Percentiles rank a stretch among this genome's conserved stretches.
Conservation (phyloP, 2,888 invertebrate species). For the Eudemis profundana region DNA sequence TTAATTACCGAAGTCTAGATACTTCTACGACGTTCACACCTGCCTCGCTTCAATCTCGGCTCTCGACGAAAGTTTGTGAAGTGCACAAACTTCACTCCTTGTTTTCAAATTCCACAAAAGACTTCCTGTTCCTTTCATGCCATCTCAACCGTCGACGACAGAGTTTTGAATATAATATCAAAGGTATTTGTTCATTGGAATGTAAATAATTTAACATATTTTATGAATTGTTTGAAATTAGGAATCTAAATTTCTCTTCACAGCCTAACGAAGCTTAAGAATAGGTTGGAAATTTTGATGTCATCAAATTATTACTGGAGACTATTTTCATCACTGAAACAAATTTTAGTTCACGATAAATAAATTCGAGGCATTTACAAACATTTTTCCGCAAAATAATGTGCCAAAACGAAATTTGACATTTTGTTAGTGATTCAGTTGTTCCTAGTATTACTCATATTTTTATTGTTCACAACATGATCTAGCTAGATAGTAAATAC, state of each 20-base stretch:
- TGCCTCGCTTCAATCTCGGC: background rate
- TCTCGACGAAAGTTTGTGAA: conserved; percentile 9
- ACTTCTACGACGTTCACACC: background rate
- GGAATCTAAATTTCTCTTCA: conserved; percentile 18
- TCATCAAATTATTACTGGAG: conserved; percentile 2
- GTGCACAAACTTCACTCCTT: conserved; percentile 18
- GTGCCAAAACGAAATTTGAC: too few relatives aligned
- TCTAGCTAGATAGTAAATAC: too few relatives aligned
- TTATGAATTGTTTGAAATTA: conserved; percentile 34
- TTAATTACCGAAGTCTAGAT: background rate
- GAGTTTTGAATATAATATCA: conserved; percentile 25
- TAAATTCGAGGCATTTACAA: too few relatives aligned
- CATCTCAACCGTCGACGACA: conserved; percentile 16
- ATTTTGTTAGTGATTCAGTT: too few relatives aligned
- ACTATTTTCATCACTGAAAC: background rate
- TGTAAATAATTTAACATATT: conserved; percentile 39
- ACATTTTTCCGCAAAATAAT: too few relatives aligned
- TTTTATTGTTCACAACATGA: too few relatives aligned
- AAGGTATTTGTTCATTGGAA: conserved; percentile 36
- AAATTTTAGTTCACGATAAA: background rate
- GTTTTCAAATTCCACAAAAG: conserved; percentile 29
- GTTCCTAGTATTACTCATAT: too few relatives aligned
- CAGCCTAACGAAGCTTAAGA: conserved; percentile 10
- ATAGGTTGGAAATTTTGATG: conserved; percentile 30
- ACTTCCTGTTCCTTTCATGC: conserved; percentile 33